These are phyloP conservation scores for Melanotaenia parkinsoni DNA, from an alignment of 2,797 vertebrate species.

Conservation along the genomic window DNA sequence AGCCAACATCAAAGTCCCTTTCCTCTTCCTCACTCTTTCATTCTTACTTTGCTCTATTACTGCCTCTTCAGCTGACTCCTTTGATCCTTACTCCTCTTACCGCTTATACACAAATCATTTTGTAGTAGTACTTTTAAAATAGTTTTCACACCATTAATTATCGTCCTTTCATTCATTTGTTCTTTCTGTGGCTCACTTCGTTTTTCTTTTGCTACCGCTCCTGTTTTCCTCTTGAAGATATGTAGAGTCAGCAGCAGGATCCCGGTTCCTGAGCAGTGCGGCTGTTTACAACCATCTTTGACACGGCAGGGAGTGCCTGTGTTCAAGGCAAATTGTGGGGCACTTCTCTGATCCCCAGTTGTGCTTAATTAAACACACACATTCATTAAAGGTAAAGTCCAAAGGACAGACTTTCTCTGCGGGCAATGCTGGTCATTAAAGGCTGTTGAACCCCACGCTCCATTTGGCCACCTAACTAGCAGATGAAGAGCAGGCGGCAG, in stretches of 20 bases:
- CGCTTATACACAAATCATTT: background rate
- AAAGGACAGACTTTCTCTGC: constrained; percentile 75
- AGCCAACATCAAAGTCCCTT: constrained; percentile 70
- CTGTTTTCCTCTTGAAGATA: constrained; percentile 36
- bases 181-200: constrained; percentile 36
- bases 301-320: constrained; percentile 65
- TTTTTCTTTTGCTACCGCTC: constrained; percentile 37
- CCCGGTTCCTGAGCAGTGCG: constrained; percentile 61
- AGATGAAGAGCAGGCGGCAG: constrained; percentile 54
- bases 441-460: constrained; percentile 59
- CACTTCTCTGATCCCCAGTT: constrained; percentile 70
- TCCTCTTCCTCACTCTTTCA: constrained; percentile 40
- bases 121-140: background rate
- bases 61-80: constrained; percentile 30
- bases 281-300: constrained; percentile 77
- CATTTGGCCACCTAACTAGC: constrained; percentile 65
- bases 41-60: constrained; percentile 39
- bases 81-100: constrained; percentile 17
- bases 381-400: constrained; percentile 74
- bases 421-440: constrained; percentile 73
- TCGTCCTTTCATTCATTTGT: background rate
- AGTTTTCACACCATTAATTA: constrained; percentile 3
- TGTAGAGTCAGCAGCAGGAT: constrained; percentile 83
- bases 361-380: constrained; percentile 80
- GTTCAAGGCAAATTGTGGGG: constrained; percentile 73